Evolutionary conservation across 2,888 invertebrate genomes (phyloP).

Genomic region (Lepidonotus clava): DNA sequence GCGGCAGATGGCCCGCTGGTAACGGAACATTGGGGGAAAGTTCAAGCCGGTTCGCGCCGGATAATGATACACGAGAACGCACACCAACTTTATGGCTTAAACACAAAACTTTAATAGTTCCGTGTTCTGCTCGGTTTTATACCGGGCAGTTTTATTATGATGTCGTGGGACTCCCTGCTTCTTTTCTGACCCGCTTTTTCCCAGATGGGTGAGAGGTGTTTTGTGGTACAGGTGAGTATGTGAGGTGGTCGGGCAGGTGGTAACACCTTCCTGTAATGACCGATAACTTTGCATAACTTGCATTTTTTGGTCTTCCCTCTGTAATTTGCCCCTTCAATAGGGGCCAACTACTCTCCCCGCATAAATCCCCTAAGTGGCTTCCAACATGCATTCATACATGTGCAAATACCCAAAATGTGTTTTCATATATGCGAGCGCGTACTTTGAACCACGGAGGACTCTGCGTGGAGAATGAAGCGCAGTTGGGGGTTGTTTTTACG

Average conservation of each 20-base stretch:
- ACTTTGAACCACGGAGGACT: neutral
- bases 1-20: constrained; percentile 6
- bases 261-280: neutral
- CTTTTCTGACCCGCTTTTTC: too few relatives aligned
- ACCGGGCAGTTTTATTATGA: neutral
- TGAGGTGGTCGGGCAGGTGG: constrained; percentile 6
- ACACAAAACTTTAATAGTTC: constrained; percentile 22
- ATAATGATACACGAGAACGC: neutral
- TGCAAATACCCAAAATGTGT: neutral
- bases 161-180: too few relatives aligned
- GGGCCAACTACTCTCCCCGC: neutral
- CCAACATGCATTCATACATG: neutral
- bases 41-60: constrained; percentile 40
- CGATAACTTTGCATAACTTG: constrained; percentile 43
- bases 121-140: neutral
- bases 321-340: neutral
- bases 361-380: too few relatives aligned
- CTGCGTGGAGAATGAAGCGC: neutral
- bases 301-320: neutral
- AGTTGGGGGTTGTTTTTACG: neutral
- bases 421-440: neutral
- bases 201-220: neutral
- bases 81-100: constrained; percentile 13
- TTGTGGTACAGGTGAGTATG: constrained; percentile 3
- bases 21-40: neutral